phyloP scores from a whole-genome alignment of 2,888 invertebrate genomes.

The Orchesella flavescens region DNA sequence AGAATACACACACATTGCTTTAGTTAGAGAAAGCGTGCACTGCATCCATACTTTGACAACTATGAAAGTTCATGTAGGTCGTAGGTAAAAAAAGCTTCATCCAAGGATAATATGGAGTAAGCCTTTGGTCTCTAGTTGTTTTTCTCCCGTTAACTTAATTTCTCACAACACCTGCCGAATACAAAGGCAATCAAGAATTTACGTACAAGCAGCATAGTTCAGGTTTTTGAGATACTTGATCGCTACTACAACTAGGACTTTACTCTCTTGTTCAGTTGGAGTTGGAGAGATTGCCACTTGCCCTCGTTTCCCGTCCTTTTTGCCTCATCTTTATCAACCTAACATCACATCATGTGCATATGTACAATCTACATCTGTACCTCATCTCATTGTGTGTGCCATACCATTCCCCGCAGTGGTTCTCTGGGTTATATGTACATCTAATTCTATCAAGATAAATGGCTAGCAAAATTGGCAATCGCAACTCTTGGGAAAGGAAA shows the following conservation, averaged over 20 bases:
- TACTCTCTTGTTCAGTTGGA: constrained; percentile 1
- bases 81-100: not conserved
- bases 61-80: no score
- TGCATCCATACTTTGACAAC: no score
- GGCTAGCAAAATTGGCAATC: constrained; percentile 60
- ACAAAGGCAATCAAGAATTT: constrained; percentile 52
- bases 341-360: not conserved
- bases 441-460: constrained; percentile 61
- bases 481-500: constrained; percentile 50
- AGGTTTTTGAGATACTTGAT: constrained; percentile 1
- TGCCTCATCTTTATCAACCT: constrained; percentile 6
- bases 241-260: not conserved
- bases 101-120: not conserved
- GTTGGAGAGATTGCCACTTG: constrained; percentile 46
- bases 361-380: not conserved
- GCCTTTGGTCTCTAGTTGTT: constrained; percentile 5
- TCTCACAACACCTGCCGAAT: constrained; percentile 62
- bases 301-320: constrained; percentile 27
- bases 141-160: constrained; percentile 46
- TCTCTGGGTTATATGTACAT: constrained; percentile 17
- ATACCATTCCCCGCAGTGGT: not conserved
- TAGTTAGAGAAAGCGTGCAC: no score
- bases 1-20: no score
- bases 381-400: not conserved
- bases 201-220: constrained; percentile 18